Evolutionary conservation across 1,140 invertebrate genomes (phyloP), one percentile per base, ranked within the genome.

Genomic region (Pseudomyrmex sp.): DNA sequence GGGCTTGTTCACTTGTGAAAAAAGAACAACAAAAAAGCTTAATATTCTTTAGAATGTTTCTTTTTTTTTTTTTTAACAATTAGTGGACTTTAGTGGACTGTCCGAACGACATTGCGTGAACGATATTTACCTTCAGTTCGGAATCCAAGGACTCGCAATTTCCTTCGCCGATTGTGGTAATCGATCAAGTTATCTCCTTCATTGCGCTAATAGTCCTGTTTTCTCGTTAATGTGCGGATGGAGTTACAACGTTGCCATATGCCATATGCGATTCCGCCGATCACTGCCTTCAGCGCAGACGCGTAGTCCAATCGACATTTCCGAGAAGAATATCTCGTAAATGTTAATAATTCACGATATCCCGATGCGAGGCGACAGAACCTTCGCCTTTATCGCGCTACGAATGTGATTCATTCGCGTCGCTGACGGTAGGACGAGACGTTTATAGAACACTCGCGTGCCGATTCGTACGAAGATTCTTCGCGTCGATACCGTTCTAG

Each of bases 271-370:
- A 82, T 74, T 59, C 52, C 79, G 72, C 79, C n/a, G 5, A 35
- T 35, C 35, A 35, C 15, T 48, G 35, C 76, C 20, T 70, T 69
- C 65, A 58, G 44, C 52, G 46, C 59, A 63, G 65, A 65, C 63
- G 26, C 35, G 59, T 54, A 56, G 58, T 23, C 20, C 82, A 66
- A 84, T 80, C 74, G 56, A 84, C 35, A 35, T 35, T 84, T 84
- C 82, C 74, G 56, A 48, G 35, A 85, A 85, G 66, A 68, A 82
- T 85, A 85, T 85, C 77, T 73, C 77, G 77, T 73, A 85, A 83
- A 85, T 82, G 77, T 82, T 73, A 85, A 85, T 85, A 85, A 85
- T 85, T 85, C 82, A 85, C 46, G 46, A 15, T 74, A 50, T 74
- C 77, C 2, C 26, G 50, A n/a, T 20, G 44, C 50, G 48, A 65